A percentile compares a stretch with the other conserved stretches of the same genome.
phyloP scores from a whole-genome alignment of 2,888 invertebrate genomes.

The Dryomyza anilis region DNA sequence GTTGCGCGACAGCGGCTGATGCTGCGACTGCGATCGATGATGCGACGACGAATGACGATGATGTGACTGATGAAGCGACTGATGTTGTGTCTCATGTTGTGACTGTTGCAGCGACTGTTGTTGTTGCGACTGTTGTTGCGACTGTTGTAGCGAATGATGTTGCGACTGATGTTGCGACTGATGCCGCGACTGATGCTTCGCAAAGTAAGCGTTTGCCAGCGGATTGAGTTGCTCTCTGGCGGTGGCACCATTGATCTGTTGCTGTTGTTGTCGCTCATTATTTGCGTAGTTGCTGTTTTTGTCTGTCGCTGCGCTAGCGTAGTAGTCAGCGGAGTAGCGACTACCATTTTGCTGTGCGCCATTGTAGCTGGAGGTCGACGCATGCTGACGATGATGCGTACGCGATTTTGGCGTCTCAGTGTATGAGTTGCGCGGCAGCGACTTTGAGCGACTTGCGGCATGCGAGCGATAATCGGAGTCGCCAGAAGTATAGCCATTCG shows the following conservation, averaged over 20 bases:
- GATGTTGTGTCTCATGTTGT: no score
- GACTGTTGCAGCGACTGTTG: conserved; percentile 33
- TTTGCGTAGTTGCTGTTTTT: conserved; percentile 53
- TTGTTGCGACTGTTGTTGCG: conserved; percentile 30
- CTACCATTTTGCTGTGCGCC: conserved; percentile 38
- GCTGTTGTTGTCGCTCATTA: conserved; percentile 36
- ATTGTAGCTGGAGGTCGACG: conserved; percentile 9
- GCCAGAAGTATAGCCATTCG: conserved; percentile 31
- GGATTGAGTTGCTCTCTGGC: conserved; percentile 50
- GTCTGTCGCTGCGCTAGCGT: conserved; percentile 44
- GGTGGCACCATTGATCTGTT: conserved; percentile 49
- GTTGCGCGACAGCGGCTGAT: conserved; percentile 39
- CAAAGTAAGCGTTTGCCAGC: conserved; percentile 54
- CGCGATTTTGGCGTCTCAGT: conserved; percentile 49
- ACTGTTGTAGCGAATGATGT: no score
- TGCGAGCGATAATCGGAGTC: conserved; percentile 50
- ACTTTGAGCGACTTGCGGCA: conserved; percentile 61
- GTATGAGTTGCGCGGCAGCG: conserved; percentile 63
- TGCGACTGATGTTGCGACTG: no score
- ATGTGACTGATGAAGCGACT: no score
- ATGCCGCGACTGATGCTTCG: conserved; percentile 44
- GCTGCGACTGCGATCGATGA: conserved; percentile 33
- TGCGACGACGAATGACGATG: no score
- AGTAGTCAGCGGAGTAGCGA: conserved; percentile 42
- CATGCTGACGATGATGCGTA: conserved; percentile 43